These are phyloP conservation scores for Musca domestica DNA, from an alignment of 1,140 invertebrate species.

Conservation along the genomic window DNA sequence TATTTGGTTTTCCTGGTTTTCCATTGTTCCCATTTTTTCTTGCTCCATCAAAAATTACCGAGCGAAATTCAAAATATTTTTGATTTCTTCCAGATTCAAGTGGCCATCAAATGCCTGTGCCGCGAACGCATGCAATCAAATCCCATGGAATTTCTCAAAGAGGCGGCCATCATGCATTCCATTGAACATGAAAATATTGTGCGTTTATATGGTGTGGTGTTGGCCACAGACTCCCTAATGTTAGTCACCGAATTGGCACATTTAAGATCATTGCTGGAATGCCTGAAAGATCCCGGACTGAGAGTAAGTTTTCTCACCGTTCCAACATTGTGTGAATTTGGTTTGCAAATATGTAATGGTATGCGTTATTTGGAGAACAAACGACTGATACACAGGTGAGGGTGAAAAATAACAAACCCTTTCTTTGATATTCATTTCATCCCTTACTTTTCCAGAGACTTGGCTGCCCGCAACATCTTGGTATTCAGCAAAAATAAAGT, in stretches of 20 bases:
- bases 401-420: neutral
- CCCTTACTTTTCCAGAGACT: conserved; percentile 67
- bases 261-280: conserved; percentile 89
- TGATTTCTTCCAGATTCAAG: conserved; percentile 71
- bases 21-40: neutral
- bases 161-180: conserved; percentile 96
- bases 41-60: neutral
- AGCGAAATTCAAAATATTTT: neutral
- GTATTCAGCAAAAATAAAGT: conserved; percentile 95
- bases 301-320: conserved; percentile 82
- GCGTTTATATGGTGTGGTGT: conserved; percentile 92
- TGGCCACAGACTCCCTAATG: conserved; percentile 93
- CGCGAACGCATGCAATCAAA: conserved; percentile 93
- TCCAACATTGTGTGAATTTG: conserved; percentile 84
- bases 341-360: conserved; percentile 92
- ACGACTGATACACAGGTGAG: conserved; percentile 82
- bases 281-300: conserved; percentile 88
- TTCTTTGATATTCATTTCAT: conserved; percentile 25
- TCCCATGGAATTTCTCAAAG: conserved; percentile 94
- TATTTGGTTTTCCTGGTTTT: too few relatives aligned
- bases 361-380: conserved; percentile 95
- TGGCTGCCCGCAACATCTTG: conserved; percentile 92
- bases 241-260: conserved; percentile 95
- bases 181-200: conserved; percentile 97
- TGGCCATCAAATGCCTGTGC: conserved; percentile 95